Evolutionary conservation across 2,113 vertebrate species (phyloP), one percentile per base, ranked within the genome.

Genomic region (Tonatia bakeri): DNA sequence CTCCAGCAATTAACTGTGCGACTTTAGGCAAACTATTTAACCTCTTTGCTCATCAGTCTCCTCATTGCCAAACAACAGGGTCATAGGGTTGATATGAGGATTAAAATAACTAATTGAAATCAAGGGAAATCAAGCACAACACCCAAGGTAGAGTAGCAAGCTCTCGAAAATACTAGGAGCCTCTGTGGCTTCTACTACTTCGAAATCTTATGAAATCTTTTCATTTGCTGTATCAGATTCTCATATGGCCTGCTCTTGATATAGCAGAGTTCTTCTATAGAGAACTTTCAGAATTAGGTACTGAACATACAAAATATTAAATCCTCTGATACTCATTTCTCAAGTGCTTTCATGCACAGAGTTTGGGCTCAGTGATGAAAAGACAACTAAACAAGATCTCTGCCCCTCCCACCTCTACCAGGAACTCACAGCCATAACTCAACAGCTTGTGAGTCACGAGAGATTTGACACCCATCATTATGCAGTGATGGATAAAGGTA

Each of bases 341-440:
- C n/a, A 81, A 81, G 59, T 20, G 15, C 12, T 86, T 43, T 61
- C 43, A 4, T 0, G 12, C 15, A 36, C 7, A 72, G 38, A 45
- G 17, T 19, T 10, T 43, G 75, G 65, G 45, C 10, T 83, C 26
- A 38, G 26, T 31, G 45, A 19, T 79, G 15, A 36, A 87, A n/a
- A 80, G 7, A 33, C 6, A 56, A 17, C 20, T 31, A 54, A 47
- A 40, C 4, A 50, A 19, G 13, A 24, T 33, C 43, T 33, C 36
- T 47, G 5, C 8, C 19, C 2, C 1, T 13, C 15, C 1, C 0
- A 3, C 3, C 3, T 11, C 11, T 0, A 1, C 9, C 33, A 43
- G 69, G 64, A 83, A 50, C 47, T 59, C 87, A 33, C 26, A 28
- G 10, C 24, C 2, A 3, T 8, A 8, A 16, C 31, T 16, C 24